Conservation (phyloP, 2,113 vertebrate genomes). For the Thomomys bottae region DNA sequence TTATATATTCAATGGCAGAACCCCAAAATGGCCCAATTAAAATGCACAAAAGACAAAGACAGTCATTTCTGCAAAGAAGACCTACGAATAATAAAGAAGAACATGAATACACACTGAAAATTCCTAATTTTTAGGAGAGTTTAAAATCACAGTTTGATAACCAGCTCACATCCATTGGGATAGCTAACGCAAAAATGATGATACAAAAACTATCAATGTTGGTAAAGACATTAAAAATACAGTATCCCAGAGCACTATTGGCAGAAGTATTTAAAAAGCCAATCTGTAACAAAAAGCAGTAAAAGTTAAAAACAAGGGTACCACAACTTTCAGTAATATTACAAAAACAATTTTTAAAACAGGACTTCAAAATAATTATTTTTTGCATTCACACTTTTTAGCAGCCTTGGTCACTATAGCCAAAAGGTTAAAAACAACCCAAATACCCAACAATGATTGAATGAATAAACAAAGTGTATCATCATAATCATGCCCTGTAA, state of each 20-base stretch:
- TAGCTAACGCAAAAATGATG: neutral
- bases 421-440: neutral
- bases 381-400: neutral
- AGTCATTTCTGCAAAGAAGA: neutral
- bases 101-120: neutral
- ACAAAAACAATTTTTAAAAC: neutral
- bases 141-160: neutral
- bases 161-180: neutral
- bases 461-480: neutral
- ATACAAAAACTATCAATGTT: neutral
- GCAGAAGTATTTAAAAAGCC: neutral
- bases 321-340: neutral
- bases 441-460: neutral
- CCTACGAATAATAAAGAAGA: neutral
- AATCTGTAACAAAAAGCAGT: neutral
- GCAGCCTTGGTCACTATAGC: neutral
- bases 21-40: neutral
- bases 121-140: neutral
- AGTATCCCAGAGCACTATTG: neutral
- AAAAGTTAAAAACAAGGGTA: slow-evolving; percentile 8
- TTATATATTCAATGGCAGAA: neutral
- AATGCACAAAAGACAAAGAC: neutral
- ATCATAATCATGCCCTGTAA: neutral
- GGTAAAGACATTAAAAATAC: neutral
- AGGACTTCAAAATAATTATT: neutral